A percentile compares a stretch with the other conserved stretches of the same genome.
Conservation (phyloP, 2,113 vertebrate genomes). For the Sander lucioperca region DNA sequence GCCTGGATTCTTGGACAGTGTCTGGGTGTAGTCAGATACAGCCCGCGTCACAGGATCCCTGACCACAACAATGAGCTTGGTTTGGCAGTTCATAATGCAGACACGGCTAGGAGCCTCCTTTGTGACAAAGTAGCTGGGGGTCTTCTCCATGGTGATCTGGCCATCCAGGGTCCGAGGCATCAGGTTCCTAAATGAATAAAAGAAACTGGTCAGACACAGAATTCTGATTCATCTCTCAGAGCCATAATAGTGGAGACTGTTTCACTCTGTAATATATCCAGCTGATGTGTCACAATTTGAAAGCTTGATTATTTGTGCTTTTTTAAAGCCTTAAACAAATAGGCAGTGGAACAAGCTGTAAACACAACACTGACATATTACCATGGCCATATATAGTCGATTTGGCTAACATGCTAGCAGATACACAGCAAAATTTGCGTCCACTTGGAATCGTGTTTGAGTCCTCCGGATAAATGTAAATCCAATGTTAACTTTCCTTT, state of each 20-base stretch:
- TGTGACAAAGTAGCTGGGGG: slow-evolving; percentile 96
- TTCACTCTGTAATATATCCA: background rate
- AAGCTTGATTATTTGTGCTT: background rate
- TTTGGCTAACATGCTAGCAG: no score
- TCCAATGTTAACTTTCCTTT: no score
- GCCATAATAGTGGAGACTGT: background rate
- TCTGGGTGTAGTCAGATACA: slow-evolving; percentile 95
- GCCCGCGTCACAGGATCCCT: slow-evolving; percentile 93
- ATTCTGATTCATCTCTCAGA: background rate
- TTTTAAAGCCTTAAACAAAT: no score
- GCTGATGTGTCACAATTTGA: background rate
- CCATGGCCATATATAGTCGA: no score
- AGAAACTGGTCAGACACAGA: slow-evolving; percentile 19
- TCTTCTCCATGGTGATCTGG: slow-evolving; percentile 98
- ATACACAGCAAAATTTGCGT: no score
- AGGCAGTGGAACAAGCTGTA: no score
- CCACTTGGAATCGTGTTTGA: no score
- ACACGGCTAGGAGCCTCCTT: slow-evolving; percentile 90
- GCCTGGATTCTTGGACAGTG: slow-evolving; percentile 90
- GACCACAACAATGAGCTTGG: slow-evolving; percentile 95
- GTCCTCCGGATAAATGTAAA: no score
- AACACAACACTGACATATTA: no score
- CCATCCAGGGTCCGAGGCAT: slow-evolving; percentile 94
- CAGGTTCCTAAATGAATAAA: slow-evolving; percentile 84
- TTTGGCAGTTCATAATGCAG: slow-evolving; percentile 88